Conservation (phyloP, 1,140 invertebrate genomes). For the Leucophenga varia region DNA sequence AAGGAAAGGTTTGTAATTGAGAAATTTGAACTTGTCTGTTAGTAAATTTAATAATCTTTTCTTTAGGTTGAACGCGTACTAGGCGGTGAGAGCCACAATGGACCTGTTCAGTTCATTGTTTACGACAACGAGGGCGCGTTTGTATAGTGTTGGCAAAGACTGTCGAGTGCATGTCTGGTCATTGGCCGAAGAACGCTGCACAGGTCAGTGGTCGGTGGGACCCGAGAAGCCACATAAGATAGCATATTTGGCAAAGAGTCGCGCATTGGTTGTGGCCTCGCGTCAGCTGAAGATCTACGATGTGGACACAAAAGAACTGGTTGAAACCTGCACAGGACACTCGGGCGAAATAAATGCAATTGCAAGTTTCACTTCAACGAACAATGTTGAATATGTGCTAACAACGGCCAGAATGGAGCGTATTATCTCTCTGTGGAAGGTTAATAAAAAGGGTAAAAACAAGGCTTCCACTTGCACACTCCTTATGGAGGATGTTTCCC, state of each 20-base stretch:
- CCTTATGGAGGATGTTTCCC: slow-evolving; percentile 67
- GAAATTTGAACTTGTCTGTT: no score
- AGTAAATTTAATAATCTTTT: no score
- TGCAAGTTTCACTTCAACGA: slow-evolving; percentile 54
- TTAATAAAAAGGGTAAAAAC: slow-evolving; percentile 36
- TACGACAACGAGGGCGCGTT: slow-evolving; percentile 56
- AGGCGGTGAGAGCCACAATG: slow-evolving; percentile 58
- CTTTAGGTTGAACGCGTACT: slow-evolving; percentile 33
- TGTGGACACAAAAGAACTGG: slow-evolving; percentile 60
- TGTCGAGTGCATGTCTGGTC: slow-evolving; percentile 60
- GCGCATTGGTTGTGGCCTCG: slow-evolving; percentile 66
- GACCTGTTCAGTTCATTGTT: slow-evolving; percentile 59
- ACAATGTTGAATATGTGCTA: slow-evolving; percentile 60
- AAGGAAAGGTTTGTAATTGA: no score
- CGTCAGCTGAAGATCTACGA: slow-evolving; percentile 70
- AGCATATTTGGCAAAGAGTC: slow-evolving; percentile 64
- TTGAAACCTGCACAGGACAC: slow-evolving; percentile 70
- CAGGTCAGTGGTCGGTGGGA: slow-evolving; percentile 65
- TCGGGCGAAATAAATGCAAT: slow-evolving; percentile 64
- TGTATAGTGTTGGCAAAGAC: slow-evolving; percentile 62
- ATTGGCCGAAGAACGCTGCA: slow-evolving; percentile 58
- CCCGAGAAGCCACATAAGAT: slow-evolving; percentile 68
- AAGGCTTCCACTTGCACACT: slow-evolving; percentile 61
- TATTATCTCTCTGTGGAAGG: slow-evolving; percentile 49
- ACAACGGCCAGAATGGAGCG: slow-evolving; percentile 60